Conservation (phyloP, 2,113 vertebrate species). For the Coptodon bakossiorum region DNA sequence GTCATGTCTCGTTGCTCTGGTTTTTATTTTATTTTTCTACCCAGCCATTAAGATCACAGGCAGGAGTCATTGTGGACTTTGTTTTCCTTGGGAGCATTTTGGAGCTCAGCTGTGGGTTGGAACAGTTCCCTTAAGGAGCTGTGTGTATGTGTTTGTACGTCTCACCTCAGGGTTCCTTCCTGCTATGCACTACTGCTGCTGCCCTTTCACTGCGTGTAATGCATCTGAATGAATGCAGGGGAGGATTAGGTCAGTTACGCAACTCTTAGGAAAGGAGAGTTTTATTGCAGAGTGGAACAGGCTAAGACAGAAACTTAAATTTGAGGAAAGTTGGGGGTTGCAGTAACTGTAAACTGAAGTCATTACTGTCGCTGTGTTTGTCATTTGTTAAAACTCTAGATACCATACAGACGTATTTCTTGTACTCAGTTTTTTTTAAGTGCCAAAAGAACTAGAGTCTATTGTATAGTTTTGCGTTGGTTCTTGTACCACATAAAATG, state of each 20-base stretch:
- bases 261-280: constrained; percentile 19
- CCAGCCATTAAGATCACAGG: not conserved
- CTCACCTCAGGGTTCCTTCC: constrained; percentile 39
- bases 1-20: not conserved
- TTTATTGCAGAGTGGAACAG: not conserved
- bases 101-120: constrained; percentile 25
- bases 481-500: not conserved
- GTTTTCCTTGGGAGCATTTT: not conserved
- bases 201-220: constrained; percentile 37
- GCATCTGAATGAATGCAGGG: constrained; percentile 44
- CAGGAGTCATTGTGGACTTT: not conserved
- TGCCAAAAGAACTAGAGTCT: not conserved
- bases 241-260: constrained; percentile 44
- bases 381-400: not conserved
- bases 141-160: not conserved
- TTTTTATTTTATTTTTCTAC: not conserved
- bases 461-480: not conserved
- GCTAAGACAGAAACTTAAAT: not conserved
- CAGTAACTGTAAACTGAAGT: not conserved
- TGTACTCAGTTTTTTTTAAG: not conserved
- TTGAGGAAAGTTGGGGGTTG: not conserved
- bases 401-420: not conserved
- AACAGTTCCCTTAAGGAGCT: not conserved
- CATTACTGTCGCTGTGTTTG: not conserved
- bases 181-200: constrained; percentile 27